phyloP scores from a whole-genome alignment of 1,140 invertebrate species.

The Cheumatopsyche charites region DNA sequence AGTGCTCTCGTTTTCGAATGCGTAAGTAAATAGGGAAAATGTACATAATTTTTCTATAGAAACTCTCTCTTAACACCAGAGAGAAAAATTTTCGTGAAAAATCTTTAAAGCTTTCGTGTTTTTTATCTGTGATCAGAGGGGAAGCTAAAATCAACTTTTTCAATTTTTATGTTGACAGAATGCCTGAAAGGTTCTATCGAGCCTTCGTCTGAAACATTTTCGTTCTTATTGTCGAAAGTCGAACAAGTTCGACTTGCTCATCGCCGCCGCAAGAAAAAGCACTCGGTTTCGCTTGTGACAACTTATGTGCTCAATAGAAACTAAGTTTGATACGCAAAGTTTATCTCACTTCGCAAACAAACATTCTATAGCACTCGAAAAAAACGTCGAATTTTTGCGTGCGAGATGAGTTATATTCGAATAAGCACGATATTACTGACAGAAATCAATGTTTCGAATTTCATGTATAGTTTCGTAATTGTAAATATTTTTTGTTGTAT shows the following conservation, averaged over 20 bases:
- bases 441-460: not conserved
- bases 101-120: too few relatives aligned
- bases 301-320: slow-evolving; percentile 25
- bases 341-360: slow-evolving; percentile 15
- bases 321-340: slow-evolving; percentile 25
- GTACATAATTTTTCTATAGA: too few relatives aligned
- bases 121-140: too few relatives aligned
- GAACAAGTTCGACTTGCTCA: not conserved
- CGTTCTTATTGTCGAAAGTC: slow-evolving; percentile 17
- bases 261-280: slow-evolving; percentile 17
- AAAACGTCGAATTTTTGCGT: slow-evolving; percentile 3
- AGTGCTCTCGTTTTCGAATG: too few relatives aligned
- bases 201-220: slow-evolving; percentile 16
- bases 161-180: not conserved
- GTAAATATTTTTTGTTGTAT: too few relatives aligned
- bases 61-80: too few relatives aligned
- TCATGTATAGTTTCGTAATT: too few relatives aligned
- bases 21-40: too few relatives aligned
- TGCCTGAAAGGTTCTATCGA: not conserved
- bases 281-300: not conserved
- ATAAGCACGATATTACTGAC: not conserved
- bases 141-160: slow-evolving; percentile 12
- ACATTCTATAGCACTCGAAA: slow-evolving; percentile 10
- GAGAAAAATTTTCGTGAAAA: too few relatives aligned
- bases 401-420: not conserved